Base-by-base conservation (phyloP, 1,140 invertebrate genomes). In the Zeugodacus cucurbitae region DNA sequence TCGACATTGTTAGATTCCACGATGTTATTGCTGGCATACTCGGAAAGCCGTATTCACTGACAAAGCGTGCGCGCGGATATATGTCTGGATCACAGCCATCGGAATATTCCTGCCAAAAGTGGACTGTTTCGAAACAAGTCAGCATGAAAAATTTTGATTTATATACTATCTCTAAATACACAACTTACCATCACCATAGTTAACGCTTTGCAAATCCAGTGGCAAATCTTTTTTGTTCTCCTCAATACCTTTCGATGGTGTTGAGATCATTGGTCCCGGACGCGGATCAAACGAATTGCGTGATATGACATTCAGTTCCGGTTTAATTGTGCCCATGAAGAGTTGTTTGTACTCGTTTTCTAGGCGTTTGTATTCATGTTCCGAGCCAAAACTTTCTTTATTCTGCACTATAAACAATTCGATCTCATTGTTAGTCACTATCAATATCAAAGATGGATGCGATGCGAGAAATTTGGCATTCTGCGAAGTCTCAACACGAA, bases 391-490 rank as follows among this genome's bases (percentile, higher is more conserved):
- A 17, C 94, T 95, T 90, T 97, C 97, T 97, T 98, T 98, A 93
- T 98, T 96, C 41, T 95, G 95, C 54, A 95, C 94, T 14, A 99
- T 93, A 2, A 97, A 98, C 57, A 95, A 96, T 95, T 99, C 99
- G 92, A 99, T 99, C 94, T 99, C 99, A 94, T 99, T 99, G 93
- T 99, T 99, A 1, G 97, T 98, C 20, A 98, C 97, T 96, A 98
- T 97, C 1, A 99, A 88, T 0, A 97, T 96, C 67, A 99, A 95
- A 87, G 97, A 98, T 0, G 98, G 95, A 94, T 99, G 98, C 92
- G 97, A 95, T 89, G 98, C 96, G 1, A 99, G 94, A 89, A 98
- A 94, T 87, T 95, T 94, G 0, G 99, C 95, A 94, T 99, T 98
- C 91, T 98, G 96, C 44, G 93, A 93, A 2, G 99, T 94, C 95